Percentiles rank a stretch among this genome's conserved stretches.
Evolutionary conservation across 2,888 invertebrate species (phyloP).

Genomic region (Cataglyphis cursor): DNA sequence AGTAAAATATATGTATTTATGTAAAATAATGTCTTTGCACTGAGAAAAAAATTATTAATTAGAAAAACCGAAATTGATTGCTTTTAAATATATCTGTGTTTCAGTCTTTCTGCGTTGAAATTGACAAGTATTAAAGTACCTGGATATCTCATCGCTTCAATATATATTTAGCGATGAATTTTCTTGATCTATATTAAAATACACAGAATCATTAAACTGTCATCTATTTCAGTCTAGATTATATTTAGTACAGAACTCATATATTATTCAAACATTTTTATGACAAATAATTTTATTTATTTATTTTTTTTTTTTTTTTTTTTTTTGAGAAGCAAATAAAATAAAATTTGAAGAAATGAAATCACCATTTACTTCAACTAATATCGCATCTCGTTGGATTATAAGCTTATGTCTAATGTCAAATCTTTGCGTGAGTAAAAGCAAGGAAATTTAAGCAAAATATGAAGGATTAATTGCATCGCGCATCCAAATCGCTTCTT

Average conservation of each 20-base stretch:
- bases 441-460: slow-evolving; percentile 5
- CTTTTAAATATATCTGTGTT: not conserved
- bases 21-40: too few relatives aligned
- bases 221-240: not conserved
- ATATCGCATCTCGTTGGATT: not conserved
- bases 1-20: too few relatives aligned
- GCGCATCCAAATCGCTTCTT: slow-evolving; percentile 26
- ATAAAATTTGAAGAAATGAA: not conserved
- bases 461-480: slow-evolving; percentile 12
- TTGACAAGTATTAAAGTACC: not conserved
- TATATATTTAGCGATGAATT: slow-evolving; percentile 9
- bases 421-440: not conserved
- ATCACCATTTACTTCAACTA: not conserved
- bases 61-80: not conserved
- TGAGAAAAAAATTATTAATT: not conserved
- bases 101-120: not conserved
- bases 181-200: slow-evolving; percentile 4
- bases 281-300: not conserved
- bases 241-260: not conserved
- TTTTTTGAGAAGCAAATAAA: not conserved
- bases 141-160: not conserved
- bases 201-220: slow-evolving; percentile 16
- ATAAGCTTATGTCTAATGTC: not conserved
- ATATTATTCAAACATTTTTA: not conserved
- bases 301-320: not conserved